Conservation (phyloP, 2,888 invertebrate species). For the Cheilosia impressa region DNA sequence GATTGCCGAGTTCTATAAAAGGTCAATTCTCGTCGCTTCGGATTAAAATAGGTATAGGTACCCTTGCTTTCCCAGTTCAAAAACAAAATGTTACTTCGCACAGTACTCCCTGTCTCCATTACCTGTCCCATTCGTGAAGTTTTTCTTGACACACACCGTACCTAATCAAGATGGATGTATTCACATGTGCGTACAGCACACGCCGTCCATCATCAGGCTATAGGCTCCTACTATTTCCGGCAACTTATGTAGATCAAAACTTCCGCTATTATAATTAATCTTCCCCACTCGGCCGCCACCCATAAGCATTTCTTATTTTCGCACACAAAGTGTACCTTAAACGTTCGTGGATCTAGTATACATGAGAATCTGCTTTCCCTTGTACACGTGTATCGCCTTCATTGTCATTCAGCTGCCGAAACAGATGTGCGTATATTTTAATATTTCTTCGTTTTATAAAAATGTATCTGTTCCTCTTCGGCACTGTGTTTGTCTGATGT, state of each 20-base stretch:
- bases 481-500: background rate
- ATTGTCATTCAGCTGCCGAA: background rate
- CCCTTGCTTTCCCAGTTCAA: too few relatives aligned
- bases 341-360: background rate
- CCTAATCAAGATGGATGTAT: background rate
- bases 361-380: background rate
- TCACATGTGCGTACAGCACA: background rate
- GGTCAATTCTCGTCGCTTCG: too few relatives aligned
- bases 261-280: background rate
- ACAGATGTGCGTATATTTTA: conserved; percentile 26
- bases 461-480: background rate
- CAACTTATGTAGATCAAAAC: background rate
- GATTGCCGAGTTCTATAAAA: too few relatives aligned
- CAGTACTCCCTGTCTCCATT: too few relatives aligned
- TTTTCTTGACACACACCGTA: too few relatives aligned
- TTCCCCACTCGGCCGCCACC: background rate
- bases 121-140: too few relatives aligned
- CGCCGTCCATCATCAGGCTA: background rate
- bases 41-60: too few relatives aligned
- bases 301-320: background rate
- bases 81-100: too few relatives aligned
- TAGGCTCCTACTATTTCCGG: background rate
- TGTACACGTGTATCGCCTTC: background rate
- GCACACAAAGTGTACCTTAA: background rate
- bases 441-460: conserved; percentile 35